Evolutionary conservation across 1,140 invertebrate species (phyloP), one percentile per base, ranked within the genome.

Genomic region (Drosophila micromelanica): DNA sequence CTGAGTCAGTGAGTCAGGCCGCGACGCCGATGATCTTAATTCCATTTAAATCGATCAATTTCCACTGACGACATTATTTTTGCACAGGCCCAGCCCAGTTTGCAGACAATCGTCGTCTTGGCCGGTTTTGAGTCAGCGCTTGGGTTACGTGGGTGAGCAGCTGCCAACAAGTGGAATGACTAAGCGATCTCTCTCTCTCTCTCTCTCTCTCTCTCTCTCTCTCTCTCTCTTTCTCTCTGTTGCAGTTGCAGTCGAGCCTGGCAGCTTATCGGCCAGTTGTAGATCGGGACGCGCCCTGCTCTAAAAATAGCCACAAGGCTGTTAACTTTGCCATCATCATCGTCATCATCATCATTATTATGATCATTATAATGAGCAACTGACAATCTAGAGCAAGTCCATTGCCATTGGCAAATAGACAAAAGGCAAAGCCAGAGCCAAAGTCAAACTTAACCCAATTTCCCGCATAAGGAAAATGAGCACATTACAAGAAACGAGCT

Each of bases 31-130:
- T 89, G 85, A 89, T 89, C 84, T 89, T 89, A 89, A 89, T 89
- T 89, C 84, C 87, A 78, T 90, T 89, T 89, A 89, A 89, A 89
- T 89, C 84, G 84, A 89, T 89, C 84, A 89, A 89, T 89, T 89
- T 89, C 80, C 77, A 57, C 78, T 81, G 76, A 89, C 84, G 84
- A 89, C 84, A 89, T 89, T 89, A 89, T 89, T 89, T 69, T 69
- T 74, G 56, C 63, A 75, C 12, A 30, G 38, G 11, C 38, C 40
- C 42, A 56, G 32, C 57, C 42, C 32, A 13, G 40, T 42, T 15
- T 35, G 20, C 62, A 51, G 23, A 52, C 52, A 59, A 51, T 52
- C 35, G 40, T 13, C 37, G 13, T 55, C 27, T 65, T 72, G 61
- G 69, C 63, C 55, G 27, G 55, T 9, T 49, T 73, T 73, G 69